Evolutionary conservation across 2,113 vertebrate species (phyloP), one percentile per base, ranked within the genome.

Genomic region (Percina caprodes): DNA sequence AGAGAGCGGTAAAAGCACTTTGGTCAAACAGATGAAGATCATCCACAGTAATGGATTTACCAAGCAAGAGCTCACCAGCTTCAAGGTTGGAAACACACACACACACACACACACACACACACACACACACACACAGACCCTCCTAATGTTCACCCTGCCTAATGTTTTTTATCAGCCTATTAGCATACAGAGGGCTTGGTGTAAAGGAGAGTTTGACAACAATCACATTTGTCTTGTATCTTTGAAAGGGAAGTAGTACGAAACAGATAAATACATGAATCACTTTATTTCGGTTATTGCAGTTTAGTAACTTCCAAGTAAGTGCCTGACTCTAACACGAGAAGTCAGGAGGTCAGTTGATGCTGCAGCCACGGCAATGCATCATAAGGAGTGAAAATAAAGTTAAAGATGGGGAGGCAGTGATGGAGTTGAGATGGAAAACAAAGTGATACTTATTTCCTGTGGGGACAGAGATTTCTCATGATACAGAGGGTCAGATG

Each of bases 21-120:
- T 96, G 94, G 95, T 96, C 51, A 96, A 96, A 90, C 95, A 96
- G 89, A 95, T 96, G 95, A 96, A 96, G 88, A 95, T 96, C 74
- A 96, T 96, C 76, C 95, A 96, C 89, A 96, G 95, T 35, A 88
- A 94, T 46, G 95, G 95, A 23, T 96, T 96, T 88, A 95, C 85
- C 74, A 94, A 88, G 56, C 92, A 95, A 19, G 95, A 96, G 75
- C 87, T 96, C 15, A 48, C 18, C 83, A 96, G 94, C 73, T 96
- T 95, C 86, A 96, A 96, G 95, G 95, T 96, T 56, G 55, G 82
- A 51, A 68, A 80, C 10, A 14, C 63, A 60, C 62, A 51, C 51
- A 49, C 33, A 62, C 74, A 60, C 76, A 74, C 45, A 65, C 51
- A 84, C 62, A 61, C 60, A 61, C 26, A 14, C 9, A 15, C 74